phyloP scores from a whole-genome alignment of 1,140 invertebrate genomes.

The Drosophila burlai region DNA sequence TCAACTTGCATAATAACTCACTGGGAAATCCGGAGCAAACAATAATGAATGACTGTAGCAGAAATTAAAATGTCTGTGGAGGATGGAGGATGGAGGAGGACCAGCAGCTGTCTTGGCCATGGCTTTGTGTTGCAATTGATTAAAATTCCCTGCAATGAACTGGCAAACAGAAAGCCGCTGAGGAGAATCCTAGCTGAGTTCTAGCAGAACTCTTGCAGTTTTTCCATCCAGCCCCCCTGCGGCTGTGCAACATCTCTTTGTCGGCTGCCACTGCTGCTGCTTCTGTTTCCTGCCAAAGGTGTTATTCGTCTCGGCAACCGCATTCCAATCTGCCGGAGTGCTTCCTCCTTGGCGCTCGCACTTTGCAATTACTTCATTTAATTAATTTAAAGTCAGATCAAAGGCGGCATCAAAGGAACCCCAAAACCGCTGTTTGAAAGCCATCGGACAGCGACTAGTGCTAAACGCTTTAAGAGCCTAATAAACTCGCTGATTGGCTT shows the following conservation, averaged over 20 bases:
- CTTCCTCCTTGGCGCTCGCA: conserved; percentile 28
- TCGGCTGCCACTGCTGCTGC: conserved; percentile 1
- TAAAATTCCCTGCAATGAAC: conserved; percentile 56
- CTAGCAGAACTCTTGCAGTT: conserved; percentile 23
- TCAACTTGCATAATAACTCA: conserved; percentile 77
- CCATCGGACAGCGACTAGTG: conserved; percentile 24
- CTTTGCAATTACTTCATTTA: conserved; percentile 60
- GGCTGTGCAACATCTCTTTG: conserved; percentile 37
- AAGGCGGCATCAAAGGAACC: conserved; percentile 33
- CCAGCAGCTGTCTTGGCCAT: conserved; percentile 9
- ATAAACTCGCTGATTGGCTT: conserved; percentile 64
- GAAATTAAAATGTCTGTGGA: conserved; percentile 60
- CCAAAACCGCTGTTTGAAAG: conserved; percentile 11
- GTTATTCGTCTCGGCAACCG: conserved; percentile 46
- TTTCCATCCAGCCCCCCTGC: conserved; percentile 16
- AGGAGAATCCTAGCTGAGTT: not conserved
- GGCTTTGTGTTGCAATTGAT: conserved; percentile 49
- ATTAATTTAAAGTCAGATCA: conserved; percentile 54
- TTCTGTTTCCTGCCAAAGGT: conserved; percentile 39
- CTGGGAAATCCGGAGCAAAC: conserved; percentile 49
- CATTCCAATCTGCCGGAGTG: conserved; percentile 55
- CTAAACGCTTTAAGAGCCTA: conserved; percentile 59
- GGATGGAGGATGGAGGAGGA: conserved; percentile 1
- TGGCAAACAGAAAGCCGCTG: conserved; percentile 22
- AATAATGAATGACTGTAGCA: conserved; percentile 60